Conservation (phyloP, 2,888 invertebrate species). For the Gandaritis pyraliata region DNA sequence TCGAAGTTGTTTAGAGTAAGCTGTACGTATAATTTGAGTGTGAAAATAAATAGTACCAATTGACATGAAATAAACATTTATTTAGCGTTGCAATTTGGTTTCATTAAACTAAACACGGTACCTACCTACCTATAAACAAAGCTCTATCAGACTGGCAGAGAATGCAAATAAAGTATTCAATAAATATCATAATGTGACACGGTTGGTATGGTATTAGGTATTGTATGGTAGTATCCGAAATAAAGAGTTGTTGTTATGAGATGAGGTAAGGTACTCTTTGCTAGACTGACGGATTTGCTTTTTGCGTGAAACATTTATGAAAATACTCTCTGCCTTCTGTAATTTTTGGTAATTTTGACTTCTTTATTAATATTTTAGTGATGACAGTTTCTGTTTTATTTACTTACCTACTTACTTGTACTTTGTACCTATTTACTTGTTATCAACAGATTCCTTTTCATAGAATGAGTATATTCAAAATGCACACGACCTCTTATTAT, state of each 20-base stretch:
- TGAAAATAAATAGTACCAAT: slow-evolving; percentile 66
- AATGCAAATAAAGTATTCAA: no score
- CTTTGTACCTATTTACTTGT: neutral
- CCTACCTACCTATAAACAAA: no score
- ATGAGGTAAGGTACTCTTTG: no score
- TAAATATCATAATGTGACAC: no score
- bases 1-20: slow-evolving; percentile 23
- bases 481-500: slow-evolving; percentile 42
- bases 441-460: neutral
- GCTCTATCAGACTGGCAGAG: no score
- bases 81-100: slow-evolving; percentile 70
- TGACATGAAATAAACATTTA: slow-evolving; percentile 75
- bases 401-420: neutral
- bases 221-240: no score
- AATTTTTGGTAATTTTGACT: slow-evolving; percentile 6
- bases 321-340: no score
- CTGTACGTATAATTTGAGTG: slow-evolving; percentile 65
- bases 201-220: no score
- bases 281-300: no score
- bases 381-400: slow-evolving; percentile 1
- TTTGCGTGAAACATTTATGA: no score
- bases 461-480: slow-evolving; percentile 3
- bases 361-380: slow-evolving; percentile 3
- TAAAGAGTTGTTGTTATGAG: no score
- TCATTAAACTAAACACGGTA: slow-evolving; percentile 46